Percentiles rank a stretch among this genome's conserved stretches.
Evolutionary conservation across 2,888 invertebrate species (phyloP).

Genomic region (Dendrolimus pini): DNA sequence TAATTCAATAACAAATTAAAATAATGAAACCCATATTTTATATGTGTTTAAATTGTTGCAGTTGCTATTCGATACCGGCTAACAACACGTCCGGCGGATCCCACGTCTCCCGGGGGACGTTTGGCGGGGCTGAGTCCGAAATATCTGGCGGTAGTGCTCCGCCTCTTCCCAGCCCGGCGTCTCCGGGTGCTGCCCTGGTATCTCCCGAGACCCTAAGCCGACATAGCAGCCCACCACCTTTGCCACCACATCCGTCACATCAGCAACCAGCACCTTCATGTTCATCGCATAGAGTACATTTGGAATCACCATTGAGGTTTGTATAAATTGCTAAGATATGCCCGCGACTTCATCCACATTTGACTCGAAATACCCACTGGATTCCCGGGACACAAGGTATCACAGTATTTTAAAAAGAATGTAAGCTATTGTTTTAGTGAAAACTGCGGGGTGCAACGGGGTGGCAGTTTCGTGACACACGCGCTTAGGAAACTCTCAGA

Average conservation of each 20-base stretch:
- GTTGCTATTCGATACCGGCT: conserved; percentile 78
- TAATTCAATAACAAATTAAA: too few relatives aligned
- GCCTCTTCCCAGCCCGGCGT: conserved; percentile 85
- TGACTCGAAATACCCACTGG: too few relatives aligned
- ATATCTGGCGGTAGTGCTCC: conserved; percentile 70
- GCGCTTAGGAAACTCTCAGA: too few relatives aligned
- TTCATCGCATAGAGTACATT: conserved; percentile 72
- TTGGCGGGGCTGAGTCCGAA: conserved; percentile 57
- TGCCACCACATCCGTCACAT: conserved; percentile 74
- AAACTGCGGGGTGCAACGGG: too few relatives aligned
- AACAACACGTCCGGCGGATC: conserved; percentile 81
- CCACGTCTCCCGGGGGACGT: conserved; percentile 73
- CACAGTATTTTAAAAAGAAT: too few relatives aligned
- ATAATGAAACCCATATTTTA: background rate
- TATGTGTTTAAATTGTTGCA: conserved; percentile 35
- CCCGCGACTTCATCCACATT: too few relatives aligned
- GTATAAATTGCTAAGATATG: background rate
- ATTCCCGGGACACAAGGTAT: too few relatives aligned
- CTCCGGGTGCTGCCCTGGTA: conserved; percentile 84
- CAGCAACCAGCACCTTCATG: conserved; percentile 68
- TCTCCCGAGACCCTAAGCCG: conserved; percentile 84
- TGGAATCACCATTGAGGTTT: conserved; percentile 73
- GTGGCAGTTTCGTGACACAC: too few relatives aligned
- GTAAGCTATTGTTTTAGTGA: too few relatives aligned
- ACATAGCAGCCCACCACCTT: conserved; percentile 77